These are phyloP conservation scores for Notocelia uddmanniana DNA, from an alignment of 2,888 invertebrate species.

Conservation along the genomic window DNA sequence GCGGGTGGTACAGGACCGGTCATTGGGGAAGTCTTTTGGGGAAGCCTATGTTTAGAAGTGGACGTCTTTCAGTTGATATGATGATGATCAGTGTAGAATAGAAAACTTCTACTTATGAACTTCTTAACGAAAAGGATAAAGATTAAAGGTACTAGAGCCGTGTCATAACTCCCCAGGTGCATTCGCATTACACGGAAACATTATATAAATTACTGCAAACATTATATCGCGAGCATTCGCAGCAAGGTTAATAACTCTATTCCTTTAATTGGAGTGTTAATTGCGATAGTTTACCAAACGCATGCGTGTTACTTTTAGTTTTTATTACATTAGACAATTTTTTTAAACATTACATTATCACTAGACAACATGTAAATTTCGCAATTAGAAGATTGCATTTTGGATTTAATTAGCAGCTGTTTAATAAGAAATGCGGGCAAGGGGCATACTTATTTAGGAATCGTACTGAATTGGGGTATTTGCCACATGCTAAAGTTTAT, in stretches of 20 bases:
- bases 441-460: neutral
- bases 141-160: constrained; percentile 8
- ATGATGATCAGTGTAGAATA: too few species aligned
- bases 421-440: neutral
- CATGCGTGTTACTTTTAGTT: constrained; percentile 29
- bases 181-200: constrained; percentile 35
- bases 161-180: constrained; percentile 34
- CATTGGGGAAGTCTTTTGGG: too few species aligned
- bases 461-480: too few species aligned
- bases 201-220: constrained; percentile 43
- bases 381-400: neutral
- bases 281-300: constrained; percentile 32
- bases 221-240: constrained; percentile 27
- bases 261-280: constrained; percentile 40
- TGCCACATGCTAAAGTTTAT: too few species aligned
- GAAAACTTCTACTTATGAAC: neutral
- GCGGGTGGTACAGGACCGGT: too few species aligned
- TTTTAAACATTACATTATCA: constrained; percentile 26
- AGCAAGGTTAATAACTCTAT: constrained; percentile 48
- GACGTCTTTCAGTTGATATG: too few species aligned
- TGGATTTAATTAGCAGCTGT: neutral
- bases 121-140: neutral
- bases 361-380: constrained; percentile 1
- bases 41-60: too few species aligned
- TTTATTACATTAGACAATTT: constrained; percentile 34